A percentile compares a stretch with the other conserved stretches of the same genome.
phyloP scores from a whole-genome alignment of 2,888 invertebrate species.

The Mythimna lalbum region DNA sequence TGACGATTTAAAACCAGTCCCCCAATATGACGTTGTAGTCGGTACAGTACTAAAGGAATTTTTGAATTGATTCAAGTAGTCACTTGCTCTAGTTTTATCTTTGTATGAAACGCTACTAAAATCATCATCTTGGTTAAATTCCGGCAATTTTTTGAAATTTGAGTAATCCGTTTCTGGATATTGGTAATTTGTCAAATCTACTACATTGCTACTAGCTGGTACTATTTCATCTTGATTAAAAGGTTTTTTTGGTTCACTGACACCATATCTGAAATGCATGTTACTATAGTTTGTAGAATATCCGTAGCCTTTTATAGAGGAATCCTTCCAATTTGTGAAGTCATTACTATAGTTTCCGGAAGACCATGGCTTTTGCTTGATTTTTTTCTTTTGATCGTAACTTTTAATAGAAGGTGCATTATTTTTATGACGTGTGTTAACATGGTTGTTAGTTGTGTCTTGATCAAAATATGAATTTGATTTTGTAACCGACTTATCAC shows the following conservation, averaged over 20 bases:
- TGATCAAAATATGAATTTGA: conserved; percentile 64
- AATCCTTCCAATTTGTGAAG: conserved; percentile 76
- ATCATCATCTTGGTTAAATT: conserved; percentile 75
- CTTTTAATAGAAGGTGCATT: conserved; percentile 66
- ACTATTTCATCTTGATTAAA: conserved; percentile 78
- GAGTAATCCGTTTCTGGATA: conserved; percentile 77
- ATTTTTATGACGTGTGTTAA: conserved; percentile 66
- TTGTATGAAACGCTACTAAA: conserved; percentile 70
- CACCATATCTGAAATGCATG: conserved; percentile 79
- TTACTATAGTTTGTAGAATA: conserved; percentile 82
- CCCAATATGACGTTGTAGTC: conserved; percentile 79
- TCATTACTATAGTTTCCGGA: conserved; percentile 70
- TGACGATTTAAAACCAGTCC: conserved; percentile 77
- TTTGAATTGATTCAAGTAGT: conserved; percentile 78
- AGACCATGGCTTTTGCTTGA: conserved; percentile 76
- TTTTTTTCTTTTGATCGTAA: conserved; percentile 77
- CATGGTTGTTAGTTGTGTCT: conserved; percentile 66
- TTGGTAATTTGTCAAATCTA: conserved; percentile 77
- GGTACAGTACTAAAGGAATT: conserved; percentile 75
- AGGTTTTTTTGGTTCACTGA: conserved; percentile 75
- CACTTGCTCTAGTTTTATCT: conserved; percentile 76
- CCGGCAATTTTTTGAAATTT: conserved; percentile 78
- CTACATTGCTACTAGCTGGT: conserved; percentile 80
- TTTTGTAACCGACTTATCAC: conserved; percentile 67
- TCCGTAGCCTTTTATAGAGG: conserved; percentile 78